These are phyloP conservation scores for Acleris laterana DNA, from an alignment of 2,888 invertebrate genomes.

Conservation along the genomic window DNA sequence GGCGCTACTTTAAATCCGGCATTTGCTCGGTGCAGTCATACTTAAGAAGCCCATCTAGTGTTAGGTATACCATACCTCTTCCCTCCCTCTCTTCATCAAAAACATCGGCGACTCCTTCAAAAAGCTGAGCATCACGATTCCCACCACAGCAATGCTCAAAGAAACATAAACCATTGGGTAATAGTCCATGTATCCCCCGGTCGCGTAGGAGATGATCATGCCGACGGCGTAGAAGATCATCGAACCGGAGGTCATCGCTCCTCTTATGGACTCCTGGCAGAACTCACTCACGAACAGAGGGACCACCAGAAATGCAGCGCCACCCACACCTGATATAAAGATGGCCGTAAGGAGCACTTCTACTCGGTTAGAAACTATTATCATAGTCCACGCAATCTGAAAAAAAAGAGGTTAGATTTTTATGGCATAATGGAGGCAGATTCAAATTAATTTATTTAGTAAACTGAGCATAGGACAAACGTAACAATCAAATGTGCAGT, in stretches of 20 bases:
- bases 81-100: slow-evolving; percentile 61
- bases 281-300: slow-evolving; percentile 66
- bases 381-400: slow-evolving; percentile 62
- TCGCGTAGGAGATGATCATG: slow-evolving; percentile 59
- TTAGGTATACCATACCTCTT: slow-evolving; percentile 50
- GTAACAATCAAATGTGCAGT: no score
- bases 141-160: slow-evolving; percentile 49
- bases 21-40: no score
- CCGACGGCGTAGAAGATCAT: slow-evolving; percentile 63
- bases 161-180: slow-evolving; percentile 57
- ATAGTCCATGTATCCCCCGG: slow-evolving; percentile 63
- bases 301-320: slow-evolving; percentile 52
- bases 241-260: slow-evolving; percentile 59
- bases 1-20: no score
- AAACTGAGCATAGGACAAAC: no score
- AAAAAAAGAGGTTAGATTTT: no score
- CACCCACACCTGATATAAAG: slow-evolving; percentile 62
- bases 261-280: slow-evolving; percentile 66
- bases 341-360: slow-evolving; percentile 58
- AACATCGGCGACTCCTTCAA: slow-evolving; percentile 64
- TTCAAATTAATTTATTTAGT: no score
- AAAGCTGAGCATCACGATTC: slow-evolving; percentile 46
- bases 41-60: no score
- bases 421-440: no score
- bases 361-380: slow-evolving; percentile 52